Base-by-base conservation (phyloP, 1,140 invertebrate genomes). In the Pogonognathellus flavescens region DNA sequence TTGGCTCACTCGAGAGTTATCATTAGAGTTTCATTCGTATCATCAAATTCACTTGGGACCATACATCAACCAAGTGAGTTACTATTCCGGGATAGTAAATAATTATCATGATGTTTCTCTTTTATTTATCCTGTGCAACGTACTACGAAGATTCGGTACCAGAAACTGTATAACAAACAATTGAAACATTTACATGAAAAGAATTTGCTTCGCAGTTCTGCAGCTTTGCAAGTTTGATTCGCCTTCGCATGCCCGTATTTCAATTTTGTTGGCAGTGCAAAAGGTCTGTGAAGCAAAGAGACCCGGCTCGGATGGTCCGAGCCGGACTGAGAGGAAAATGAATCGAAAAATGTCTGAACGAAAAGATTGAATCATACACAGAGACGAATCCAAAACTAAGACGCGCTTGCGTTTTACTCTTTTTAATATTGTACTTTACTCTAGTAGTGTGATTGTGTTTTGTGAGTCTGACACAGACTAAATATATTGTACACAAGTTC, bases 311-410 rank as follows among this genome's bases (percentile, higher is more conserved):
- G 41, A 25, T 80, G 72, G 72, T 80, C 72, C 49, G 41, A 80
- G 72, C 72, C 72, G 72, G 72, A 80, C 72, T 80, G 72, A 80
- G 57, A 59, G 8, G 18, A 41, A 41, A 66, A 25, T 66, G 62
- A 22, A 20, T 66, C 62, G 20, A 66, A 66, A 66, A 66, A 66
- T 66, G 25, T 66, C 22, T 66, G 62, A 66, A 66, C 62, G 62
- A 66, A 66, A 10, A 66, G 62, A 66, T 5, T 55, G 62, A 66
- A 66, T 66, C 11, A 25, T 25, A 66, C 2, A 20, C 22, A 20
- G 62, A 66, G 62, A 66, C 62, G 62, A 66, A 66, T 66, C 62
- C 20, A 13, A 66, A 10, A 13, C 14, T 25, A 25, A 41, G 31
- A 41, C 14, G 62, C 62, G 62, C 62, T 66, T 66, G 62, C 62